Percentiles rank a stretch among this genome's conserved stretches.
Evolutionary conservation across 2,888 invertebrate species (phyloP).

Genomic region (Hypercompe scribonia): DNA sequence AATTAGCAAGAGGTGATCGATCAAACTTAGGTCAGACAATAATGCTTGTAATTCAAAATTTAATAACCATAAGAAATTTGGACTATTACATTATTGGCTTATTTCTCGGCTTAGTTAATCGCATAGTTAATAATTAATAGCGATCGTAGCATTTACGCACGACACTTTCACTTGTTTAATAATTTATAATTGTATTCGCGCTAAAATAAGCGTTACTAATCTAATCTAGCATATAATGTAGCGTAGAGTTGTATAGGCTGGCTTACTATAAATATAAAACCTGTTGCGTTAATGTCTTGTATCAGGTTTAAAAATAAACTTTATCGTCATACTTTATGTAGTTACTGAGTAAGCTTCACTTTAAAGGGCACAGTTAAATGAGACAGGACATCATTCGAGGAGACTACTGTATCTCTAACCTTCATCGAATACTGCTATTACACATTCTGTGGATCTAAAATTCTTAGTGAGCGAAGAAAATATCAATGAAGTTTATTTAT

Average conservation of each 20-base stretch:
- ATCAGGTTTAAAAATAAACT: constrained; percentile 51
- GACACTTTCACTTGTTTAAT: constrained; percentile 20
- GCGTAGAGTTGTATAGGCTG: constrained; percentile 20
- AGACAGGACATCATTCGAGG: constrained; percentile 41
- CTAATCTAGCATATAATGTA: constrained; percentile 25
- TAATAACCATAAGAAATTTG: constrained; percentile 16
- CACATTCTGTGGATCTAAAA: constrained; percentile 30
- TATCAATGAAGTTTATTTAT: constrained; percentile 46
- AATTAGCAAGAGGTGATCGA: constrained; percentile 38
- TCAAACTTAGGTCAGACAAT: constrained; percentile 37
- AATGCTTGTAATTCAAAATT: constrained; percentile 19
- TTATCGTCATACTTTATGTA: constrained; percentile 35
- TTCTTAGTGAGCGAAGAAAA: constrained; percentile 35
- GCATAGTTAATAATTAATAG: too few relatives aligned
- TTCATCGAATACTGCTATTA: constrained; percentile 46
- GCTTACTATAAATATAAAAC: constrained; percentile 45
- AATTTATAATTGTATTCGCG: constrained; percentile 29
- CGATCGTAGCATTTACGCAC: not conserved
- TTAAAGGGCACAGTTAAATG: constrained; percentile 48
- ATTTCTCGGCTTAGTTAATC: constrained; percentile 1
- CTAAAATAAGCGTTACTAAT: constrained; percentile 24
- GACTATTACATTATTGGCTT: constrained; percentile 11
- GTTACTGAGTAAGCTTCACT: constrained; percentile 37
- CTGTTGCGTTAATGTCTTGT: constrained; percentile 41
- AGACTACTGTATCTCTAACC: constrained; percentile 45